Conservation (phyloP, 2,113 vertebrate genomes). For the Loxodonta africana region DNA sequence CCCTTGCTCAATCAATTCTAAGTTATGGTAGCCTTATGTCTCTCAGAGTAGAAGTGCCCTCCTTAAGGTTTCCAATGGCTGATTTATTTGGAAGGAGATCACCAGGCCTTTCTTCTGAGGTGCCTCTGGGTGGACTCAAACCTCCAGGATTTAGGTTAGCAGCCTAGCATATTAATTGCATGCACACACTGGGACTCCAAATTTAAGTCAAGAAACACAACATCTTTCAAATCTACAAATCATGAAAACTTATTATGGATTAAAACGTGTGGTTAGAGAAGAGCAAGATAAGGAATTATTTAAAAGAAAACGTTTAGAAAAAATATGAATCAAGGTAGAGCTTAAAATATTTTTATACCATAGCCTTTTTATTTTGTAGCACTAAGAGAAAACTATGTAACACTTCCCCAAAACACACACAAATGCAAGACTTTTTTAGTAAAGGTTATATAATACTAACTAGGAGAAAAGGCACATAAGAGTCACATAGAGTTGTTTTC, state of each 20-base stretch:
- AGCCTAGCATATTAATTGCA: too few relatives aligned
- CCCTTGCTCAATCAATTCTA: too few relatives aligned
- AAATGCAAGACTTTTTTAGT: not conserved
- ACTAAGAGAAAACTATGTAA: not conserved
- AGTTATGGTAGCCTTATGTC: too few relatives aligned
- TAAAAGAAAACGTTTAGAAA: not conserved
- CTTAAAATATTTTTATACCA: not conserved
- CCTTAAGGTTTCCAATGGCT: too few relatives aligned
- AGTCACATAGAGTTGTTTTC: not conserved
- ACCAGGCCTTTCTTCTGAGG: too few relatives aligned
- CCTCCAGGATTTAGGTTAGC: too few relatives aligned
- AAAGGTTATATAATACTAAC: not conserved
- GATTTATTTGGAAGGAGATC: too few relatives aligned
- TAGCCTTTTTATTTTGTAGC: not conserved
- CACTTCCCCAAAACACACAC: not conserved
- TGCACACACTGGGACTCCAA: too few relatives aligned
- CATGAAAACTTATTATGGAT: not conserved
- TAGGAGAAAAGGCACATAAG: not conserved
- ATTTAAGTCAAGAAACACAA: not conserved
- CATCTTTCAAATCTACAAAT: not conserved
- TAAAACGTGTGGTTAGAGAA: not conserved
- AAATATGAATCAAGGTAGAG: not conserved
- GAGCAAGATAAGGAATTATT: not conserved
- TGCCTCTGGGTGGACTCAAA: too few relatives aligned
- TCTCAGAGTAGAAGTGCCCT: too few relatives aligned